These are phyloP conservation scores for Notothenia rossii DNA, from an alignment of 2,113 vertebrate genomes.

Conservation along the genomic window DNA sequence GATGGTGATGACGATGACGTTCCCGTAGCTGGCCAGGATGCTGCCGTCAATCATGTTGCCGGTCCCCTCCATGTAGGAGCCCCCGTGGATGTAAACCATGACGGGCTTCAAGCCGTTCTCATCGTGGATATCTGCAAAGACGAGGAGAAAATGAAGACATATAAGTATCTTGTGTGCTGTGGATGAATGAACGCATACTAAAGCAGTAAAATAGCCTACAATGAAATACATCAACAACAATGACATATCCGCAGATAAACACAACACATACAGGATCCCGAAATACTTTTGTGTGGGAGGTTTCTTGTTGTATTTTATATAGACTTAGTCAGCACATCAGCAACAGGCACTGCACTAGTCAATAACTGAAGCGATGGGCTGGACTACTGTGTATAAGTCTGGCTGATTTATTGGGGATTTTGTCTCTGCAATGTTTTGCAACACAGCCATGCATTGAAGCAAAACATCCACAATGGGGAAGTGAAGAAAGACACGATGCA, in stretches of 20 bases:
- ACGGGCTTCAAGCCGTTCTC: constrained; percentile 93
- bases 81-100: constrained; percentile 97
- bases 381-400: not conserved
- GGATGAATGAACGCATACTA: too few species aligned
- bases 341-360: too few species aligned
- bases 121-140: constrained; percentile 91
- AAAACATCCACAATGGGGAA: not conserved
- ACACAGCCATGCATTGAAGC: not conserved
- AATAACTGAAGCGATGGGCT: not conserved
- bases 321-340: too few species aligned
- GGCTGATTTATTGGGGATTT: not conserved
- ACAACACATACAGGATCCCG: too few species aligned
- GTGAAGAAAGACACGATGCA: not conserved
- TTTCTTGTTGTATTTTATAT: too few species aligned
- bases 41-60: constrained; percentile 98
- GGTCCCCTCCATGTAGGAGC: constrained; percentile 96
- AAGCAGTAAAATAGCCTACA: too few species aligned
- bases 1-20: constrained; percentile 93
- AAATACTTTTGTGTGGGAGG: too few species aligned
- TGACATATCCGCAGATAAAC: too few species aligned
- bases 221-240: too few species aligned
- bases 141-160: not conserved
- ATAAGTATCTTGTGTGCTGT: too few species aligned
- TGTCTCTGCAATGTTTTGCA: not conserved
- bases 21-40: constrained; percentile 95